A percentile compares a stretch with the other conserved stretches of the same genome.
Evolutionary conservation across 2,797 vertebrate species (phyloP).

Genomic region (Syndactyla subalaris): DNA sequence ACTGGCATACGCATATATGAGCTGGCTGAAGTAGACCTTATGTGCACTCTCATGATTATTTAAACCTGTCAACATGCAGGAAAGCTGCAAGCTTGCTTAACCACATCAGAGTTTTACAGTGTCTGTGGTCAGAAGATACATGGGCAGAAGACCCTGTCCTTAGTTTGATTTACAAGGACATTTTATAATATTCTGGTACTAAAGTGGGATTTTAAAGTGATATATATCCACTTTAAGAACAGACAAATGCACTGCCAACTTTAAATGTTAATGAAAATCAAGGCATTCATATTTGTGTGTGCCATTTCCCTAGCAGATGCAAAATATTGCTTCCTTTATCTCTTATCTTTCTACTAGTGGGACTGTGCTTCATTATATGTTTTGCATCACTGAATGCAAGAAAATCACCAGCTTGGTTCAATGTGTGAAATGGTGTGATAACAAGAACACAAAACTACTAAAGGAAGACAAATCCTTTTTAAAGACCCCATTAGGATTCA

Average conservation of each 20-base stretch:
- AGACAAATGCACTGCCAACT: conserved; percentile 6
- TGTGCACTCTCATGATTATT: background rate
- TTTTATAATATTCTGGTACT: background rate
- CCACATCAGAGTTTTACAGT: background rate
- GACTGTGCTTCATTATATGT: background rate
- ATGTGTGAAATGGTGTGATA: background rate
- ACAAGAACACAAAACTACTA: background rate
- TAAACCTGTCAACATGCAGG: background rate
- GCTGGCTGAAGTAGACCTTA: background rate
- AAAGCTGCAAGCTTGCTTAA: conserved; percentile 1
- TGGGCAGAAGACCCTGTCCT: background rate
- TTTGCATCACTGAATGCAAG: background rate
- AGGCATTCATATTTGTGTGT: background rate
- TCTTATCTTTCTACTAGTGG: background rate
- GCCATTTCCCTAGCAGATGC: background rate
- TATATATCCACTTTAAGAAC: background rate
- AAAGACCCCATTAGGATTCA: background rate
- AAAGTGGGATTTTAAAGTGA: background rate
- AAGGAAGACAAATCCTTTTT: background rate
- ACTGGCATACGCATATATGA: background rate
- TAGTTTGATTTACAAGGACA: background rate
- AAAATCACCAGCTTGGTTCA: background rate
- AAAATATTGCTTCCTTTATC: background rate
- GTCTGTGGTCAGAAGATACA: background rate
- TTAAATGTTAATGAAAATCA: background rate